Base-by-base conservation (phyloP, 2,888 invertebrate genomes). In the Terebella lapidaria region DNA sequence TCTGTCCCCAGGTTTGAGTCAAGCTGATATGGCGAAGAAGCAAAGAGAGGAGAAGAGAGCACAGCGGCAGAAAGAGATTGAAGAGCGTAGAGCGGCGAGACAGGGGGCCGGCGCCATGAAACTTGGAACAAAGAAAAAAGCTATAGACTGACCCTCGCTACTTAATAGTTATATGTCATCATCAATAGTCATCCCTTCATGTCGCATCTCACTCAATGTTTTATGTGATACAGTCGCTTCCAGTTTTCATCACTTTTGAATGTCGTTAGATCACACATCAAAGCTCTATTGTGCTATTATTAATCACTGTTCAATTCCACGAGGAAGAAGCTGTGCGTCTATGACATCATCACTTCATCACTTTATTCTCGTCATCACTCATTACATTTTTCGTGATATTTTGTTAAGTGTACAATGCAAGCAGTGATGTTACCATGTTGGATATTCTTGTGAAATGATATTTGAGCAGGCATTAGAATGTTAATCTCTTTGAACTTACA, bases 71-170 rank as follows among this genome's bases (percentile, higher is more conserved):
- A 29, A 22, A 35, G 55, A 54, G 22, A 4, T 54, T 15, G 55
- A 29, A 24, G 55, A 29, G 35, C 29, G 35, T 29, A 10, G 55
- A 35, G 55, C 55, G n/a, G 35, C 55, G 4, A 29, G 55, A 24
- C 29, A 54, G 10, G 29, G 30, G 18, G n/a, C 55, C 4, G 55
- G 55, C 5, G 55, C 55, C 35, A 4, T 54, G 30, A 29, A 22
- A 22, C 35, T 54, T 10, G 55, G 55, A 5, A 24, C 20, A 4
- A 54, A 35, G 35, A 54, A 35, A 35, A 5, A 18, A 5, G 5
- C 10, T 27, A 28, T 18, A 5, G 28, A 53, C 53, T 53, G 28
- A 53, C 35, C 10, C 35, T 10, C 18, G 10, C 10, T 35, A 18
- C 35, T 10, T 35, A 10, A 35, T 35, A 18, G 10, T 35, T 10